These are phyloP conservation scores for Chiloscyllium punctatum DNA, from an alignment of 2,797 vertebrate genomes.

Conservation along the genomic window DNA sequence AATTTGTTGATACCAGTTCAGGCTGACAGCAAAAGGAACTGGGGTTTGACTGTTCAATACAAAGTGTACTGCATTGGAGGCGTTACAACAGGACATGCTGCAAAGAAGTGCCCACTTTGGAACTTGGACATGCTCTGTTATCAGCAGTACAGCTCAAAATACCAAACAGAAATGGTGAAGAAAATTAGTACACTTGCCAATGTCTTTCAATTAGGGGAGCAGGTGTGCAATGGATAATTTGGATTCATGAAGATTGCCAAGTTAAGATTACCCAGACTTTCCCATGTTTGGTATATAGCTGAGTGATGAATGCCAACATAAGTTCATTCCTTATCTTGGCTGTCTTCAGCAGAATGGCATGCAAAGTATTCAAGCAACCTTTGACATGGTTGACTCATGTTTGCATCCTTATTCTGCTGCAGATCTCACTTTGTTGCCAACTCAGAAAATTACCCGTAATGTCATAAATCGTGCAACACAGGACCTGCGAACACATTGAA, in stretches of 20 bases:
- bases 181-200: neutral
- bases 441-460: neutral
- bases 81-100: neutral
- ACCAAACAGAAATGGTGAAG: neutral
- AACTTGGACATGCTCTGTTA: neutral
- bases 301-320: neutral
- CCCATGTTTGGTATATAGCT: neutral
- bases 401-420: neutral
- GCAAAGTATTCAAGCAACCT: neutral
- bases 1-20: neutral
- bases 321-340: neutral
- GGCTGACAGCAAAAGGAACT: neutral
- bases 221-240: neutral
- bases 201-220: neutral
- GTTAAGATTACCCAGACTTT: neutral
- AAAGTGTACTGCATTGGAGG: neutral
- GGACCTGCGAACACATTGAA: neutral
- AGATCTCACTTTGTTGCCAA: neutral
- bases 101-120: neutral
- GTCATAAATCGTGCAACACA: neutral
- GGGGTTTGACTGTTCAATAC: neutral
- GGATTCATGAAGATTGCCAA: constrained; percentile 1
- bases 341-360: neutral
- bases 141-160: neutral
- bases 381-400: neutral